Evolutionary conservation across 2,797 vertebrate species (phyloP).

Genomic region (Synaphobranchus kaupii): DNA sequence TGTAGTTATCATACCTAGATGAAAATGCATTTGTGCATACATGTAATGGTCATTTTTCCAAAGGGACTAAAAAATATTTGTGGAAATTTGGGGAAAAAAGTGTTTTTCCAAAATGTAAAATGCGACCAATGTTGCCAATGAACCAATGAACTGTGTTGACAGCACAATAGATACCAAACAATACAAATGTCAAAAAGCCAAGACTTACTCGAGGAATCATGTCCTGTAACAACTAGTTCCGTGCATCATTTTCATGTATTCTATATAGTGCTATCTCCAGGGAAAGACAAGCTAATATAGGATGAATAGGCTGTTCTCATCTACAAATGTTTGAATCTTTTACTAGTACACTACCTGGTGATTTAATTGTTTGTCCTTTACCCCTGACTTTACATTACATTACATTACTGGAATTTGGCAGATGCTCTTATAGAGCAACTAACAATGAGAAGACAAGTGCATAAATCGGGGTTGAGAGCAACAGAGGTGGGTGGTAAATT

Average conservation of each 20-base stretch:
- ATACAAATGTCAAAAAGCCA: not conserved
- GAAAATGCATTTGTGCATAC: not conserved
- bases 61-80: not conserved
- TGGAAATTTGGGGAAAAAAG: not conserved
- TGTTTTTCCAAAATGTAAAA: not conserved
- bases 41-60: not conserved
- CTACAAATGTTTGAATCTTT: not conserved
- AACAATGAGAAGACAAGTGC: too few relatives aligned
- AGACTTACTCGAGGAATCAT: not conserved
- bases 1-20: not conserved
- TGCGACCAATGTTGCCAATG: too few relatives aligned
- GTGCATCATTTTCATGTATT: not conserved
- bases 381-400: too few relatives aligned
- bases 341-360: not conserved
- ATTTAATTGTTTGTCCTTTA: too few relatives aligned
- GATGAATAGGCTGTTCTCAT: not conserved
- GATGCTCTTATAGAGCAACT: too few relatives aligned
- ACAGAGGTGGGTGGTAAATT: too few relatives aligned
- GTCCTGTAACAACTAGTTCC: not conserved
- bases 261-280: not conserved
- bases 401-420: too few relatives aligned
- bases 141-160: too few relatives aligned
- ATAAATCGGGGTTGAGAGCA: too few relatives aligned
- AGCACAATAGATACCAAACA: not conserved
- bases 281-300: not conserved